Base-by-base conservation (phyloP, 2,113 vertebrate genomes). In the Nibea albiflora region DNA sequence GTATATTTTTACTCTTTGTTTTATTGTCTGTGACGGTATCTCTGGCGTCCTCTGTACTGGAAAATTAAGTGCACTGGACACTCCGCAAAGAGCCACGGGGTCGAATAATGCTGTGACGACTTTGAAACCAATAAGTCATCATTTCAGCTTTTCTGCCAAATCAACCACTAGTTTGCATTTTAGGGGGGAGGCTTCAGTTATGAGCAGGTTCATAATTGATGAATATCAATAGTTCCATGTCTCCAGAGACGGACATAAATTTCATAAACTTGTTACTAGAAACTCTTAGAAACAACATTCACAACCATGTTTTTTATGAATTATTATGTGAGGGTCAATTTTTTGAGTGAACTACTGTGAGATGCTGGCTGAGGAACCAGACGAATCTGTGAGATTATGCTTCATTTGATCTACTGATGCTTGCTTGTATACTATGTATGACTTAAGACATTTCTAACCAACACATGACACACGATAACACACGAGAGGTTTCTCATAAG, bases 21-120 rank as follows among this genome's bases (percentile, higher is more conserved):
- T 91, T 89, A 90, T 82, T 88, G 81, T 85, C 78, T 80, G 68
- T 92, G 81, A 92, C 70, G 2, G 72, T 77, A 70, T 86, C 70
- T 81, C 62, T 84, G 80, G 61, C 67, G 80, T 78, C 80, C 80
- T 46, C 67, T 71, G 58, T 64, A 35, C 61, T 78, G 74, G 81
- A 90, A 86, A 80, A 80, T 74, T 9, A 61, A 73, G 69, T 72
- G 64, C 8, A n/a, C 60, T 83, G 47, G 58, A 77, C 46, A 26
- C 58, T 54, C 42, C 1, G 54, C 50, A 66, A 68, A 76, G 14
- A 66, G 60, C 53, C 24, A 70, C n/a, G 1, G 46, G 31, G 57
- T 82, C 57, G 6, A 70, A 28, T 80, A 50, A 14, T 31, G 15
- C 54, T 76, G 65, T 11, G 7, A 53, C 81, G 10, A 35, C 62